Base-by-base conservation (phyloP, 2,888 invertebrate genomes). In the Boloria selene region DNA sequence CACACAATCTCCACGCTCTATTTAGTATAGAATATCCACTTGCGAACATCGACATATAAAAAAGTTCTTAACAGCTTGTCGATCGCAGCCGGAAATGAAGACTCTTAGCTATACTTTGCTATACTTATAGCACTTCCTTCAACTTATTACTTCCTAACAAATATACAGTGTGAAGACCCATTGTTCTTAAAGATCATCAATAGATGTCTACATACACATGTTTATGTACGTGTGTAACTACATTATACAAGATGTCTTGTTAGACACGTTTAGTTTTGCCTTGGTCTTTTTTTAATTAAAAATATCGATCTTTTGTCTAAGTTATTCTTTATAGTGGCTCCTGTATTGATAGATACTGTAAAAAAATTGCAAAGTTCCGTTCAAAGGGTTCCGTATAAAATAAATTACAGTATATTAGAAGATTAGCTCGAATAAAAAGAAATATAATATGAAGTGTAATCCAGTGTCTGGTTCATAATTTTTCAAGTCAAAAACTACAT, bases 121-220 rank as follows among this genome's bases (percentile, higher is more conserved):
- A 70, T 63, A 56, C 65, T 63, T 61, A 56, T 54, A 42, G 56
- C 61, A 63, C 70, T 64, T 70, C 72, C 71, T 70, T 54, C 49
- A 50, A 56, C 61, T 69, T 70, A 71, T 63, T 64, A 69, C 72
- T 71, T 74, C 74, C 71, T 71, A 63, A 61, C 67, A 68, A 71
- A 67, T 70, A 60, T 47, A 66, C 60, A 68, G 72, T 64, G 54
- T 45, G 51, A 69, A 55, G 61, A 56, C 50, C 68, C 66, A 72
- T 73, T 74, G 73, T 72, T 64, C 17, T 49, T 22, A 16, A 22
- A 49, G 49, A 38, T 59, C 38, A 17, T 49, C 49, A 26, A 59
- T 59, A 49, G 49, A 59, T 56, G 18, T 44, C 22, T 31, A 47
- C 47, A 58, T 26, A 31, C 45, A 49, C 31, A 13, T 18, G 47